These are phyloP conservation scores for Oligia fasciuncula DNA, from an alignment of 2,888 invertebrate genomes.

Conservation along the genomic window DNA sequence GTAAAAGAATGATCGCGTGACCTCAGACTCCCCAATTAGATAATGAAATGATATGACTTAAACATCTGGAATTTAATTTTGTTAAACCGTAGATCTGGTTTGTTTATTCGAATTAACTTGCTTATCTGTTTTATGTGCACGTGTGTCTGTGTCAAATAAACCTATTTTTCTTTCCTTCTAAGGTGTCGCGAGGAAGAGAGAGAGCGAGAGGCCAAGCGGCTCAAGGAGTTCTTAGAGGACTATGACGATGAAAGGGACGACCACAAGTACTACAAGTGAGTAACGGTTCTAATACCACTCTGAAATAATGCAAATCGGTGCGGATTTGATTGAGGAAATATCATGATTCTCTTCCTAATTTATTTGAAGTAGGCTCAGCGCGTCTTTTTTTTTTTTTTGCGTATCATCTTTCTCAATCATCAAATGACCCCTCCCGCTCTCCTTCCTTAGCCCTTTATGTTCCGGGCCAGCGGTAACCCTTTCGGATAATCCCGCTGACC, in stretches of 20 bases:
- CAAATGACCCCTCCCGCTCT: too few relatives aligned
- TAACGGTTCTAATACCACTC: not conserved
- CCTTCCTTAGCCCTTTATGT: too few relatives aligned
- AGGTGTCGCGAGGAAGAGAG: constrained; percentile 95
- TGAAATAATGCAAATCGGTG: too few relatives aligned
- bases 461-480: too few relatives aligned
- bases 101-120: not conserved
- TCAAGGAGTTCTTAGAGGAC: constrained; percentile 99
- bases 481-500: too few relatives aligned
- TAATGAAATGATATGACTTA: too few relatives aligned
- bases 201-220: constrained; percentile 96
- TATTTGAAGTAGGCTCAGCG: not conserved
- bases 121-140: not conserved
- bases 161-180: not conserved
- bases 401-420: too few relatives aligned
- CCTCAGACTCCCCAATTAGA: too few relatives aligned
- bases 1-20: not conserved
- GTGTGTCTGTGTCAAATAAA: not conserved
- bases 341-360: not conserved
- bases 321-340: not conserved
- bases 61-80: not conserved
- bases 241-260: constrained; percentile 99
- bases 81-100: too few relatives aligned
- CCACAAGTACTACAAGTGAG: constrained; percentile 97
- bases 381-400: too few relatives aligned